Base-by-base conservation (phyloP, 2,113 vertebrate genomes). In the Notechis scutatus region DNA sequence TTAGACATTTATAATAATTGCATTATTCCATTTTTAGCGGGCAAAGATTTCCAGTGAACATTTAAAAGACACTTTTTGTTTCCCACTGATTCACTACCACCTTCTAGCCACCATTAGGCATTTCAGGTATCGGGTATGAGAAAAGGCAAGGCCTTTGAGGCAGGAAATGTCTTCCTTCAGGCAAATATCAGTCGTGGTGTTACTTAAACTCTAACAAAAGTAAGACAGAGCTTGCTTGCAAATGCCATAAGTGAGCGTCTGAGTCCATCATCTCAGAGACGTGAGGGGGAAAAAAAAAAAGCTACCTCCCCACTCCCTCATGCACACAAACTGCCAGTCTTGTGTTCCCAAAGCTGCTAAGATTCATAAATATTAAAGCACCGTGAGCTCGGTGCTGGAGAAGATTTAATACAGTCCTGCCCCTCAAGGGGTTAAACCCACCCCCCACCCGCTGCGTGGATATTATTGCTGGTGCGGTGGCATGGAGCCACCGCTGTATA, bases 401-500 rank as follows among this genome's bases (percentile, higher is more conserved):
- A 74, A 95, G 95, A 93, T 95, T 95, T 94, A 95, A 95, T 94
- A 91, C 57, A 0, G 15, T 0, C 85, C 93, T 8, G 93, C 85
- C 94, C 94, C 96, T 94, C 94, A 93, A 95, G 94, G 96, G 96
- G 96, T 96, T 96, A 96, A 96, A 39, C 34, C 56, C 47, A 52
- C 47, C 86, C 86, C 86, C 91, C 95, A 90, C 95, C 94, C 69
- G 24, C 92, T 64, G 96, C 88, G 98, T 98, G 98, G 98, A 98
- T 98, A 98, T 98, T 98, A 96, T 98, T 97, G 96, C 94, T 94
- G 92, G 95, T 94, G 21, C 91, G 87, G 94, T 96, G 96, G 98
- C 98, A 98, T 97, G 91, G 97, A 98, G 98, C 98, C 98, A 98
- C 97, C 97, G 97, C 98, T 98, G 97, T 97, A 98, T 98, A 99